phyloP scores from a whole-genome alignment of 2,888 invertebrate species.

The Carcina quercana region DNA sequence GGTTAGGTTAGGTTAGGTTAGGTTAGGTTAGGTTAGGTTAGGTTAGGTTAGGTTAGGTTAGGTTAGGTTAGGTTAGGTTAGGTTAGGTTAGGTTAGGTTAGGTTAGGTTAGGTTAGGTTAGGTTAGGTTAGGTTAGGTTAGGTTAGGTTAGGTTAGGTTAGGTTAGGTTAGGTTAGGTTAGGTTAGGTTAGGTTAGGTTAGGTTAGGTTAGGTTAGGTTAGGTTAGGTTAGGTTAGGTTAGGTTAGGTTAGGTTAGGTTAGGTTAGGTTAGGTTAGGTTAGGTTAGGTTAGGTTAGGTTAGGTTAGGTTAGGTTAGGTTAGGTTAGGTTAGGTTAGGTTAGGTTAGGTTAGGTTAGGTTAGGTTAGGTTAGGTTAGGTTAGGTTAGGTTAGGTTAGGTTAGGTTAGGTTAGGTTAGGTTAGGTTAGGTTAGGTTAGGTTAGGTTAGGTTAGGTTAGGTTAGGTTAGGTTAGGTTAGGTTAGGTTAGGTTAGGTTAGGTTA shows the following conservation, averaged over 20 bases:
- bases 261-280: conserved; percentile 6
- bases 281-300: too few species aligned
- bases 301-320: conserved; percentile 12
- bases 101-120: conserved; percentile 12
- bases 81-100: conserved; percentile 15
- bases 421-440: conserved; percentile 12
- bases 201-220: conserved; percentile 15
- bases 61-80: conserved; percentile 15
- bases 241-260: conserved; percentile 13
- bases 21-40: conserved; percentile 15
- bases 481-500: conserved; percentile 10
- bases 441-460: conserved; percentile 13
- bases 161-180: conserved; percentile 10
- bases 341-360: conserved; percentile 18
- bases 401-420: conserved; percentile 12
- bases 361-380: conserved; percentile 16
- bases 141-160: conserved; percentile 13
- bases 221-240: conserved; percentile 12
- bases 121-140: conserved; percentile 16
- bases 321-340: conserved; percentile 18
- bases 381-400: conserved; percentile 16
- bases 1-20: conserved; percentile 13
- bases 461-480: conserved; percentile 11
- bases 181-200: conserved; percentile 14
- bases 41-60: conserved; percentile 15